Evolutionary conservation across 2,797 vertebrate species (phyloP).

Genomic region (Chrysocyon brachyurus): DNA sequence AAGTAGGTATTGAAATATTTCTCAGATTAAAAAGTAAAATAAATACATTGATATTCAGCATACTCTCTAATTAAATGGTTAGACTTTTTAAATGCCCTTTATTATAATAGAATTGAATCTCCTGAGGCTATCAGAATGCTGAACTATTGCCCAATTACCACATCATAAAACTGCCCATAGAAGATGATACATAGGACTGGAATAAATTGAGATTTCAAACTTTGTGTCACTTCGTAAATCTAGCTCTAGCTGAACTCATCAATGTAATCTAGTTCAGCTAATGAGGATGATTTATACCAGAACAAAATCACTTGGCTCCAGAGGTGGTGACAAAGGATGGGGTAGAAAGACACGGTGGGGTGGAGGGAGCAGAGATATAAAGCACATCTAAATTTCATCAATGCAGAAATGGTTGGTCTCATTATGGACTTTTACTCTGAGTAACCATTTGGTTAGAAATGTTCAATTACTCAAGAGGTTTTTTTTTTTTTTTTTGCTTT

Average conservation of each 20-base stretch:
- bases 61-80: conserved; percentile 73
- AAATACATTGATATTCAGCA: conserved; percentile 67
- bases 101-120: conserved; percentile 75
- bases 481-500: neutral
- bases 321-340: neutral
- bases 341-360: neutral
- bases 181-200: conserved; percentile 62
- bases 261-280: conserved; percentile 71
- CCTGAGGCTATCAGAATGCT: conserved; percentile 67
- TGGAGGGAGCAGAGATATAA: neutral
- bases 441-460: neutral
- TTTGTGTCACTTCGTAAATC: conserved; percentile 78
- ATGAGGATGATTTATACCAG: conserved; percentile 61
- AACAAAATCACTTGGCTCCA: conserved; percentile 33
- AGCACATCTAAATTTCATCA: neutral
- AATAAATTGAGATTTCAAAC: conserved; percentile 78
- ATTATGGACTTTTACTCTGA: neutral
- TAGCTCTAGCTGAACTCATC: conserved; percentile 76
- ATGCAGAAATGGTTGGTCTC: neutral
- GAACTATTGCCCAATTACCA: conserved; percentile 81
- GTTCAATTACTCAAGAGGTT: neutral
- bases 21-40: conserved; percentile 77
- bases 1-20: conserved; percentile 24
- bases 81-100: conserved; percentile 72
- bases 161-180: conserved; percentile 79